Evolutionary conservation across 2,888 invertebrate species (phyloP).

Genomic region (Rotaria socialis): DNA sequence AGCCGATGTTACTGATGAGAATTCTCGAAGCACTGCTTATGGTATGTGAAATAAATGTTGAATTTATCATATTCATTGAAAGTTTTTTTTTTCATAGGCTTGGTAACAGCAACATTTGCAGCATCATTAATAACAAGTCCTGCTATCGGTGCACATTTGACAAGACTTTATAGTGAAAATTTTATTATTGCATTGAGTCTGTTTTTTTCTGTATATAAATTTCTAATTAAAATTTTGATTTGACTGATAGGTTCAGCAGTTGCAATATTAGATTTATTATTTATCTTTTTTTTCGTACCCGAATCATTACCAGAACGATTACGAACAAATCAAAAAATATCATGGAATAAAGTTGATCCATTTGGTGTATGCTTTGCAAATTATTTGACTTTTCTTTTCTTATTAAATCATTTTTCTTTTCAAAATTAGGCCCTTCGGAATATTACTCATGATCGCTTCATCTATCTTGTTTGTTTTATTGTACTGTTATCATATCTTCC

Average conservation of each 20-base stretch:
- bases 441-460: conserved; percentile 88
- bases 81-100: conserved; percentile 43
- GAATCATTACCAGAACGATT: conserved; percentile 94
- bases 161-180: conserved; percentile 71
- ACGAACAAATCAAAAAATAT: conserved; percentile 74
- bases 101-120: conserved; percentile 92
- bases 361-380: conserved; percentile 69
- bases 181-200: conserved; percentile 76
- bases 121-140: conserved; percentile 98
- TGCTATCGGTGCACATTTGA: conserved; percentile 75
- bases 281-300: conserved; percentile 93
- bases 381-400: too few relatives aligned
- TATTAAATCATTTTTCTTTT: conserved; percentile 49
- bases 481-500: conserved; percentile 96
- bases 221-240: background rate
- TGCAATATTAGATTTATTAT: conserved; percentile 90
- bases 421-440: conserved; percentile 70
- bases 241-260: conserved; percentile 73
- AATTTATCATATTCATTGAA: conserved; percentile 49
- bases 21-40: conserved; percentile 87
- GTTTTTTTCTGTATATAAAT: background rate
- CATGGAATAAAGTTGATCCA: conserved; percentile 95
- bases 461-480: conserved; percentile 89
- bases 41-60: conserved; percentile 69
- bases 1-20: conserved; percentile 94